Base-by-base conservation (phyloP, 2,797 vertebrate species). In the Pseudochromis fuscus region DNA sequence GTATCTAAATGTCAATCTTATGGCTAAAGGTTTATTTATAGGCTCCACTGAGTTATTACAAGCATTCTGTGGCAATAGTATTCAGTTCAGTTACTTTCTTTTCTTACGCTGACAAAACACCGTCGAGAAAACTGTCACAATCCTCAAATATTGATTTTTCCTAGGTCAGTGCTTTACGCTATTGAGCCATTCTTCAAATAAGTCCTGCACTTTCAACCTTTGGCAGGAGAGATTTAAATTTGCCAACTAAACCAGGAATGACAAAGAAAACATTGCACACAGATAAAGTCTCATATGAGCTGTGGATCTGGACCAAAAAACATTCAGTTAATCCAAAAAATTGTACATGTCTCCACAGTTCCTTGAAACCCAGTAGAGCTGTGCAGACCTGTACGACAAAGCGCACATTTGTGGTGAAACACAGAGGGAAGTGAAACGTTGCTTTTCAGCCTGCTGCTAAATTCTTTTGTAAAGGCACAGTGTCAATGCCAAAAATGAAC, bases 141-240 rank as follows among this genome's bases (percentile, higher is more conserved):
- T 15, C 55, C 31, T 46, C 10, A 33, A 16, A 19, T 15, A 46
- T 8, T 11, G 28, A 37, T 15, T 73, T 21, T 33, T 50, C 7
- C 19, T 33, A 4, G 5, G 1, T 28, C 27, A 13, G 18, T 37
- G 13, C 40, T 59, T 55, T n/a, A n/a, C n/a, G 31, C 11, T 33
- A 33, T 33, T 33, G 31, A 33, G 33, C 33, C 37, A 21, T 10
- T 25, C 13, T 30, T 50, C 5, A 44, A 31, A 64, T 42, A 42
- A 51, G 25, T 30, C 15, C 27, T 65, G 37, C 10, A n/a, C 19
- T 12, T 71, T 67, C 5, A 40, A 24, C 23, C n/a, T 65, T 64
- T 48, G 21, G 15, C 52, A 46, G 19, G 19, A 19, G 25, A 57
- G 11, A 56, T 38, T 38, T 38, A 21, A 23, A 9, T 45, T 2